Percentiles rank a stretch among this genome's conserved stretches.
These are phyloP conservation scores for Pseudopodoces humilis DNA, from an alignment of 2,113 vertebrate species.

Conservation along the genomic window DNA sequence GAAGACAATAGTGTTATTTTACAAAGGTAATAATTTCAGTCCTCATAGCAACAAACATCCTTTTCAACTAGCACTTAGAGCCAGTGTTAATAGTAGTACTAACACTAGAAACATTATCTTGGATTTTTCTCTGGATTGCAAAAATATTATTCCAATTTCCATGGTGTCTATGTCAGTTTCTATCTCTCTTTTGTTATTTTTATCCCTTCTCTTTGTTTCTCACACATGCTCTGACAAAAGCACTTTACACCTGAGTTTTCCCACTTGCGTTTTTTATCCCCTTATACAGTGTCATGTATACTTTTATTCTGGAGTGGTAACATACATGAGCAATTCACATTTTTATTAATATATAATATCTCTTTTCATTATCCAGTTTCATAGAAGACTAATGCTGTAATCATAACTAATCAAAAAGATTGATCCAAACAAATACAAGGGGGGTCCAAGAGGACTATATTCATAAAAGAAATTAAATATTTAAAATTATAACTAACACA, in stretches of 20 bases:
- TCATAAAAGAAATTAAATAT: background rate
- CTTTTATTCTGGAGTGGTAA: background rate
- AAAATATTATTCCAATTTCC: background rate
- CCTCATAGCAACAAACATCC: background rate
- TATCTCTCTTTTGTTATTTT: background rate
- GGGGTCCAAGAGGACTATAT: background rate
- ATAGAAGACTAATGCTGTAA: background rate
- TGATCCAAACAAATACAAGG: background rate
- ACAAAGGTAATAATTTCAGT: background rate
- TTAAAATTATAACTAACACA: background rate
- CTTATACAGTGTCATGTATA: background rate
- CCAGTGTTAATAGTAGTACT: background rate
- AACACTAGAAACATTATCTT: background rate
- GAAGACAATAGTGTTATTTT: background rate
- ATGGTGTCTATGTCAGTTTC: background rate
- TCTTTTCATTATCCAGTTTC: background rate
- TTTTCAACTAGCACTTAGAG: background rate
- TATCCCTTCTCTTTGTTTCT: background rate
- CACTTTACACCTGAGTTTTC: background rate
- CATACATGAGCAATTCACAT: background rate
- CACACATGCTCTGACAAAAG: background rate
- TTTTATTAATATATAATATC: background rate
- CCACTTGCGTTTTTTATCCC: background rate
- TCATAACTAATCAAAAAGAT: background rate
- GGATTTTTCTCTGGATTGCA: background rate